phyloP scores from a whole-genome alignment of 2,797 vertebrate species.

The Cirrhinus mrigala region DNA sequence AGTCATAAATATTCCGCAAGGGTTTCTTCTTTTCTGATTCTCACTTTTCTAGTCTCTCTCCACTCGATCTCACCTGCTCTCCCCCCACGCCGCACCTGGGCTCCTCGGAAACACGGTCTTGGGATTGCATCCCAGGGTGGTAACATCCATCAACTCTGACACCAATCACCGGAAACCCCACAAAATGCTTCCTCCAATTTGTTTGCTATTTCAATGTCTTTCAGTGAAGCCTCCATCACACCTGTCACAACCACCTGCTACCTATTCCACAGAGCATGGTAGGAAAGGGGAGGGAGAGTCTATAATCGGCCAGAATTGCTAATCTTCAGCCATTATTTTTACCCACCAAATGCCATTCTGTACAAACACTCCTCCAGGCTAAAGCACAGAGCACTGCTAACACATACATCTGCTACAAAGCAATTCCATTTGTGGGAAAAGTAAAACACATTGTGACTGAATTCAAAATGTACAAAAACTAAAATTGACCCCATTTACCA shows the following conservation, averaged over 20 bases:
- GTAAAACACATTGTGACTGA: slow-evolving; percentile 58
- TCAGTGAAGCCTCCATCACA: slow-evolving; percentile 69
- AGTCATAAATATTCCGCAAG: slow-evolving; percentile 43
- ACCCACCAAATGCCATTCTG: slow-evolving; percentile 56
- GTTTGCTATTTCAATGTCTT: slow-evolving; percentile 68
- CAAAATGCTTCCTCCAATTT: slow-evolving; percentile 68
- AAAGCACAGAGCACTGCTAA: slow-evolving; percentile 49
- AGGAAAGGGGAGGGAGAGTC: slow-evolving; percentile 65
- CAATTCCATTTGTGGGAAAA: slow-evolving; percentile 72
- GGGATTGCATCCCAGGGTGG: slow-evolving; percentile 59
- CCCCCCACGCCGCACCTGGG: slow-evolving; percentile 57
- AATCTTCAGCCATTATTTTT: slow-evolving; percentile 66
- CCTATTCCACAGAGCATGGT: slow-evolving; percentile 49
- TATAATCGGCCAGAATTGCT: slow-evolving; percentile 70
- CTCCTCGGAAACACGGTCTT: slow-evolving; percentile 58
- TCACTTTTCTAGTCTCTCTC: slow-evolving; percentile 17
- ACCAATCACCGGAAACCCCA: slow-evolving; percentile 63
- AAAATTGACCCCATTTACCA: neutral
- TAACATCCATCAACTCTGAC: slow-evolving; percentile 64
- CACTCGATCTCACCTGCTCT: slow-evolving; percentile 34
- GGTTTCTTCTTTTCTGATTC: slow-evolving; percentile 38
- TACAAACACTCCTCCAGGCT: slow-evolving; percentile 62
- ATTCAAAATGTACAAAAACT: neutral
- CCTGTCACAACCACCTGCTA: slow-evolving; percentile 73
- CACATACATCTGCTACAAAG: slow-evolving; percentile 59